Conservation (phyloP, 2,113 vertebrate species). For the Toxotes chatareus region DNA sequence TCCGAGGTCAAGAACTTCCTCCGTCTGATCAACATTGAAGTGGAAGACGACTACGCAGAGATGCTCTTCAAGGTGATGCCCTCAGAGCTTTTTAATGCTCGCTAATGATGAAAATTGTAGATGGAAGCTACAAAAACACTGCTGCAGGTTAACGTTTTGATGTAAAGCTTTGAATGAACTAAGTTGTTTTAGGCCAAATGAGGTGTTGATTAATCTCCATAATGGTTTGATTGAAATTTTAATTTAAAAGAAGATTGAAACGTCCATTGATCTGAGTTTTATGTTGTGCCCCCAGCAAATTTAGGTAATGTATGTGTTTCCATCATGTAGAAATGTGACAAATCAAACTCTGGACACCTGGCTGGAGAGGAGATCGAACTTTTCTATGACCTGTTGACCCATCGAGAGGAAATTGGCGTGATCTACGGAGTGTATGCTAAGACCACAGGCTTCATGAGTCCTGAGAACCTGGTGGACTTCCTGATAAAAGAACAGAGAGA, state of each 20-base stretch:
- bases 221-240: not conserved
- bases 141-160: too few species aligned
- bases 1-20: constrained; percentile 93
- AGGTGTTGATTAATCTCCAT: not conserved
- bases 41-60: constrained; percentile 89
- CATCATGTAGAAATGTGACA: constrained; percentile 89
- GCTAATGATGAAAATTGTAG: not conserved
- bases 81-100: not conserved
- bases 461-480: constrained; percentile 87
- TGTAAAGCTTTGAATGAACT: too few species aligned
- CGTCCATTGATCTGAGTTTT: not conserved
- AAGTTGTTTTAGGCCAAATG: not conserved
- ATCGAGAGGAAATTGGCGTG: constrained; percentile 88
- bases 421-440: constrained; percentile 86
- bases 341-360: constrained; percentile 88
- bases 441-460: constrained; percentile 83
- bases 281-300: not conserved
- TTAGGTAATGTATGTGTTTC: not conserved
- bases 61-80: constrained; percentile 90
- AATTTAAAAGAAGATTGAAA: too few species aligned
- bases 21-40: constrained; percentile 91
- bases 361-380: constrained; percentile 90
- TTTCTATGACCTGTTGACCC: constrained; percentile 93
- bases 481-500: constrained; percentile 88
- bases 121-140: not conserved